These are phyloP conservation scores for Neosilurus hyrtlii DNA, from an alignment of 2,797 vertebrate genomes.

Conservation along the genomic window DNA sequence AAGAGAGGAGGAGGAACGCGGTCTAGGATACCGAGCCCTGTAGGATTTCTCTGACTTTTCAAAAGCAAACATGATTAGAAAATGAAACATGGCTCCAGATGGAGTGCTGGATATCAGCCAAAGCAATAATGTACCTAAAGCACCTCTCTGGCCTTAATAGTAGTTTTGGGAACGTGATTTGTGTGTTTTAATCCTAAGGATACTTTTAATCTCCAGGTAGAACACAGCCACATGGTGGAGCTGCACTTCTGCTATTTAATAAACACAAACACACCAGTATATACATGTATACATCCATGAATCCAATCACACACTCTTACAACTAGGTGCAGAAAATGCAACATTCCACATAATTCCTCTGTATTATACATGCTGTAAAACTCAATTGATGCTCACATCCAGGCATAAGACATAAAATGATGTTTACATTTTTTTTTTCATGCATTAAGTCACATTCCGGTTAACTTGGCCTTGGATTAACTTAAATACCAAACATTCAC, in stretches of 20 bases:
- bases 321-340: background rate
- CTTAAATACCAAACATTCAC: background rate
- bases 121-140: constrained; percentile 15
- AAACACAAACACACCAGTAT: constrained; percentile 12
- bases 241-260: constrained; percentile 65
- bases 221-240: constrained; percentile 71
- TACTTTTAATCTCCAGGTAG: too few species aligned
- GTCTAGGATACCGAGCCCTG: background rate
- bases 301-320: constrained; percentile 11
- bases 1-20: background rate
- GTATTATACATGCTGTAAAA: background rate
- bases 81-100: constrained; percentile 10
- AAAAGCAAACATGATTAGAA: constrained; percentile 7
- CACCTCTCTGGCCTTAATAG: constrained; percentile 14
- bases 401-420: background rate
- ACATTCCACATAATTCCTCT: background rate
- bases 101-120: background rate
- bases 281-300: constrained; percentile 8
- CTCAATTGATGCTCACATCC: background rate
- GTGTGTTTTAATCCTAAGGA: background rate
- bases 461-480: background rate
- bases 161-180: constrained; percentile 17
- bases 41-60: background rate
- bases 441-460: background rate
- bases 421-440: background rate